Evolutionary conservation across 2,797 vertebrate species (phyloP).

Genomic region (Myotis planiceps): DNA sequence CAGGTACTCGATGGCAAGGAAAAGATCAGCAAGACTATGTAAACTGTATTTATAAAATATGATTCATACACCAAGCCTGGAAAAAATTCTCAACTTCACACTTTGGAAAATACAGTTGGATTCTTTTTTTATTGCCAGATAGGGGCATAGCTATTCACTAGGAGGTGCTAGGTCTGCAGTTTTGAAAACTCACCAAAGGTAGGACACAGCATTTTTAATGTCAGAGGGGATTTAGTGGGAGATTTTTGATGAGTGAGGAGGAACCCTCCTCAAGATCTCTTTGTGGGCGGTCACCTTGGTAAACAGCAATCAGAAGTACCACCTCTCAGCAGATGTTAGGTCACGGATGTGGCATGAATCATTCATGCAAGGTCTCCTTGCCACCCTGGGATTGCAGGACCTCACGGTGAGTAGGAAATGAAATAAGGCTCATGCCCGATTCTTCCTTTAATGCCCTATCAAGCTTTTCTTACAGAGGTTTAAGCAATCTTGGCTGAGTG

Average conservation of each 20-base stretch:
- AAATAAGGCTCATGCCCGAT: background rate
- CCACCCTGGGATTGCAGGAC: background rate
- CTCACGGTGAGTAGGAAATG: constrained; percentile 36
- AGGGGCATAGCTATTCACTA: background rate
- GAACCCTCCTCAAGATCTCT: constrained; percentile 38
- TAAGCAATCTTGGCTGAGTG: background rate
- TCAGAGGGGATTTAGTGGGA: constrained; percentile 46
- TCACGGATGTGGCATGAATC: constrained; percentile 57
- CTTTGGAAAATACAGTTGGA: constrained; percentile 22
- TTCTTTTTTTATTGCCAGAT: constrained; percentile 35
- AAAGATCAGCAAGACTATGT: constrained; percentile 35
- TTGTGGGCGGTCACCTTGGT: constrained; percentile 42
- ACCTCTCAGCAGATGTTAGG: constrained; percentile 32
- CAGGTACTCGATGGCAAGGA: constrained; percentile 13
- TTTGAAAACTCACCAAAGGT: constrained; percentile 36
- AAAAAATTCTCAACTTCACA: background rate
- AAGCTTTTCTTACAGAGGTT: background rate
- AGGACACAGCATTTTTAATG: constrained; percentile 46
- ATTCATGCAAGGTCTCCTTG: constrained; percentile 10
- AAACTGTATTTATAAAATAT: constrained; percentile 66
- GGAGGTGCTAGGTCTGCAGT: background rate
- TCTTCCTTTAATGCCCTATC: background rate
- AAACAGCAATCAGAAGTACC: constrained; percentile 57
- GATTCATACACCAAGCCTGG: background rate
- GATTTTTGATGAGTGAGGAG: constrained; percentile 65